These are phyloP conservation scores for Saccostrea echinata DNA, from an alignment of 1,140 invertebrate genomes.

Conservation along the genomic window DNA sequence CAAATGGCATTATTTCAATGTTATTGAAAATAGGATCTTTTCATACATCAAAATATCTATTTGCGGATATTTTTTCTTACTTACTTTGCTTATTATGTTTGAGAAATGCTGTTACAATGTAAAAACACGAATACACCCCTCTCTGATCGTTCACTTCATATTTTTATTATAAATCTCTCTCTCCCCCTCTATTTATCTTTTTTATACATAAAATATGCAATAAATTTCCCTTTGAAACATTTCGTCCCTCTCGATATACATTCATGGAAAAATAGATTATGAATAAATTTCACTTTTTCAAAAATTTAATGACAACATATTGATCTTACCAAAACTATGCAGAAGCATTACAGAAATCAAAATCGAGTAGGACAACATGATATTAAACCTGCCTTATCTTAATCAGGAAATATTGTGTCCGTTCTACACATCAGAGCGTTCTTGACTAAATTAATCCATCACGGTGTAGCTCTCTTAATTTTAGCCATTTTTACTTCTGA, in stretches of 20 bases:
- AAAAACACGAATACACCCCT: no score
- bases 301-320: background rate
- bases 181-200: no score
- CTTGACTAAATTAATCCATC: no score
- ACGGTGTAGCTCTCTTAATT: no score
- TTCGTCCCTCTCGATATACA: background rate
- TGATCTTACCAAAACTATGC: no score
- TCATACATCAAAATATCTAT: no score
- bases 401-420: background rate
- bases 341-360: background rate
- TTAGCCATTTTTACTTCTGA: no score
- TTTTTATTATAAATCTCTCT: background rate
- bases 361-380: background rate
- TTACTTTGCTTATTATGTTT: no score
- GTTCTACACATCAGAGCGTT: no score
- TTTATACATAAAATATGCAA: background rate
- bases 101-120: no score
- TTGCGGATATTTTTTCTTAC: no score
- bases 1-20: background rate
- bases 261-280: background rate
- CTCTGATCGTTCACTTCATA: no score
- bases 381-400: background rate
- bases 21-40: background rate
- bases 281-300: background rate
- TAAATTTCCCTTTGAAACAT: background rate